Base-by-base conservation (phyloP, 2,113 vertebrate species). In the Otus sunia region DNA sequence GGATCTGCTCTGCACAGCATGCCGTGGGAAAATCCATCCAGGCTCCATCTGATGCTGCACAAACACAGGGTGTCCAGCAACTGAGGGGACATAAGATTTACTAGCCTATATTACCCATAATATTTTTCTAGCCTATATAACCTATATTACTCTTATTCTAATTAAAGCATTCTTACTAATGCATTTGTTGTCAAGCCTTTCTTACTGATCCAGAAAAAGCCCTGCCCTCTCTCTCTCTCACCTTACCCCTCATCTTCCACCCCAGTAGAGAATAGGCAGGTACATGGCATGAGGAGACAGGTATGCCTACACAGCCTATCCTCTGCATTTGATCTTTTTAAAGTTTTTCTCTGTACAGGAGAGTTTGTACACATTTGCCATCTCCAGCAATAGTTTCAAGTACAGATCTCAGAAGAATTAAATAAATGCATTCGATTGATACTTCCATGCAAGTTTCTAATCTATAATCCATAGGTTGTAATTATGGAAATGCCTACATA, bases 21-120 rank as follows among this genome's bases (percentile, higher is more conserved):
- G 26, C 23, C 18, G 8, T 29, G 7, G 30, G 19, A 64, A 93
- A 79, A 91, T 30, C 37, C 23, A 49, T 18, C 13, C 2, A 3
- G 30, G 10, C 22, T 68, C 9, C 25, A 26, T 12, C 4, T 11
- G 0, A 0, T 12, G 7, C 32, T 67, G 47, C 29, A 63, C 41
- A 79, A 66, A 74, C 0, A 4, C 66, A 67, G 29, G 16, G 12
- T 23, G 11, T 17, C 50, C 37, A 67, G 30, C 20, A 45, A 23
- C 15, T 9, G 8, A 49, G 32, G 23, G 30, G 34, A 53, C 7
- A 2, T 19, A 41, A 43, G 27, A n/a, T 59, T 66, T 86, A 17
- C 15, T 20, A 2, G 0, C 9, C 10, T 53, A 5, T 63, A 17
- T 67, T 21, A 25, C 11, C 10, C 9, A 5, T 67, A 17, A 62